phyloP scores from a whole-genome alignment of 2,888 invertebrate species.

The Dolomedes plantarius region DNA sequence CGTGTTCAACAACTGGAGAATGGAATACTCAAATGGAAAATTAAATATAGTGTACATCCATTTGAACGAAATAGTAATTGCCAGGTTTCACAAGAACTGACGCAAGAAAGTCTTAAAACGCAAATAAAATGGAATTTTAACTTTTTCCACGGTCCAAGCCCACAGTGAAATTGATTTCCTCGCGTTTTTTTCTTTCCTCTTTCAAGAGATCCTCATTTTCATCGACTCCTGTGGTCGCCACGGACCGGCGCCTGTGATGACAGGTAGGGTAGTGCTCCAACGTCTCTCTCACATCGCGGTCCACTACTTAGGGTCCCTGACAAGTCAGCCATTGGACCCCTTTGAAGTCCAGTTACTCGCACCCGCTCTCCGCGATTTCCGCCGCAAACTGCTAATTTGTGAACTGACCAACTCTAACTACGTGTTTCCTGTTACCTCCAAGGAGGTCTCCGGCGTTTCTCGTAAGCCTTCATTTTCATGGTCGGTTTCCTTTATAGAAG shows the following conservation, averaged over 20 bases:
- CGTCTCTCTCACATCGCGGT: background rate
- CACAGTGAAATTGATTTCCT: background rate
- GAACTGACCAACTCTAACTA: background rate
- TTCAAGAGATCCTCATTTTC: background rate
- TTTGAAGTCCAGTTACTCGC: background rate
- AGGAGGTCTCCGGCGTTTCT: background rate
- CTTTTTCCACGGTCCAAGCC: no score
- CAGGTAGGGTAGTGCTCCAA: background rate
- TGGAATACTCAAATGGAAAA: no score
- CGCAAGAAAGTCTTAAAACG: no score
- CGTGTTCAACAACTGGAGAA: no score
- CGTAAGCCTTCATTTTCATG: background rate
- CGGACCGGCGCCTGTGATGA: conserved; percentile 24
- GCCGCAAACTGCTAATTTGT: conserved; percentile 14
- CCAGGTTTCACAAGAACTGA: no score
- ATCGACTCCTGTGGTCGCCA: conserved; percentile 20
- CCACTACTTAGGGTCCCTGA: background rate
- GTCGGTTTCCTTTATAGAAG: background rate
- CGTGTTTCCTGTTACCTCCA: background rate
- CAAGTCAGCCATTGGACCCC: background rate
- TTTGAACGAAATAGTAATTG: no score
- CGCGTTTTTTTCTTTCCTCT: background rate
- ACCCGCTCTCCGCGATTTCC: background rate
- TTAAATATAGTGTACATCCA: no score
- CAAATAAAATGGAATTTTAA: no score